Evolutionary conservation across 1,140 invertebrate species (phyloP).

Genomic region (Pinna nobilis): DNA sequence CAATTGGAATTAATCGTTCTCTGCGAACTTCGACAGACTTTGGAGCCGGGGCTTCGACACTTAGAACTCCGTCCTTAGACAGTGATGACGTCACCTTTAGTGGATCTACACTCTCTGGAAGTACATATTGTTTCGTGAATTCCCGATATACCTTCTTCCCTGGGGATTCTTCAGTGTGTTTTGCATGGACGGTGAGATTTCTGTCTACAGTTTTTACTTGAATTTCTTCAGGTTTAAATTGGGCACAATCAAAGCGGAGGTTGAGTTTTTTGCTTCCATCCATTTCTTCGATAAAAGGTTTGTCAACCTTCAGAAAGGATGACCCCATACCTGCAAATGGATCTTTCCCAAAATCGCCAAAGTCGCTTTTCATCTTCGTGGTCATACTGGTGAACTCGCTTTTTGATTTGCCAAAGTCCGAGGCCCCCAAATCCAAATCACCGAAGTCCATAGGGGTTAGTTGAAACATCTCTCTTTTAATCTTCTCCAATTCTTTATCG

Average conservation of each 20-base stretch:
- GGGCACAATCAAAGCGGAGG: slow-evolving; percentile 67
- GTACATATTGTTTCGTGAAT: slow-evolving; percentile 67
- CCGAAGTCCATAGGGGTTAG: slow-evolving; percentile 46
- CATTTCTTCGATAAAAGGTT: slow-evolving; percentile 60
- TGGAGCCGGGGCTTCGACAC: slow-evolving; percentile 68
- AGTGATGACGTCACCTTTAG: slow-evolving; percentile 62
- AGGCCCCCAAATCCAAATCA: slow-evolving; percentile 12
- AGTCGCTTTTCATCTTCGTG: background rate
- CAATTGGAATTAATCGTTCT: slow-evolving; percentile 66
- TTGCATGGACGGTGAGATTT: slow-evolving; percentile 63
- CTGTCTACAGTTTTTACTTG: slow-evolving; percentile 67
- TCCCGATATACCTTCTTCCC: slow-evolving; percentile 63
- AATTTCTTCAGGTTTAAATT: slow-evolving; percentile 72
- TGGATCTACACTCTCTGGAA: slow-evolving; percentile 69
- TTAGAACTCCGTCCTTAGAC: slow-evolving; percentile 70
- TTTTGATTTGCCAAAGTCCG: background rate
- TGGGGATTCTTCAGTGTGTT: slow-evolving; percentile 63
- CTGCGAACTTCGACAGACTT: slow-evolving; percentile 52
- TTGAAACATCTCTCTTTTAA: slow-evolving; percentile 60
- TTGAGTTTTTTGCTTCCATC: slow-evolving; percentile 65
- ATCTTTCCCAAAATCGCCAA: slow-evolving; percentile 1
- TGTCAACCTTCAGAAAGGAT: slow-evolving; percentile 58
- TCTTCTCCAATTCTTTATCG: slow-evolving; percentile 61
- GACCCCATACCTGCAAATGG: slow-evolving; percentile 28
- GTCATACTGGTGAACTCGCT: background rate